phyloP scores from a whole-genome alignment of 2,113 vertebrate species.

The Mungos mungo region DNA sequence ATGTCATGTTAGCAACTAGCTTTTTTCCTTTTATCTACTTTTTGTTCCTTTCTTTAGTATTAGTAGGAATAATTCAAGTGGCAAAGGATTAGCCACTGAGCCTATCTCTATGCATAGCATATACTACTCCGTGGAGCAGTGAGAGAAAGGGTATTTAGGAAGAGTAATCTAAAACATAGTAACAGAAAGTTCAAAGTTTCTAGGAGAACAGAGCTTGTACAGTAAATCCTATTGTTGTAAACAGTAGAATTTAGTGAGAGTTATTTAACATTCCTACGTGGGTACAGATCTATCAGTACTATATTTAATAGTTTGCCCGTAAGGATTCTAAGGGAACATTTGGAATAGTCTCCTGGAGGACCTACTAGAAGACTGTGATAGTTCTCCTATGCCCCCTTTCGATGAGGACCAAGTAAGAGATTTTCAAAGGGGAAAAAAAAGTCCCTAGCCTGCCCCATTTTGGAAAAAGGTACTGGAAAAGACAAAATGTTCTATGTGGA shows the following conservation, averaged over 20 bases:
- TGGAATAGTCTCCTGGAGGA: background rate
- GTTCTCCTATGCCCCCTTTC: background rate
- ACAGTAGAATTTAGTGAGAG: background rate
- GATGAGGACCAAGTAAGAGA: background rate
- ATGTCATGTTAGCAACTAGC: background rate
- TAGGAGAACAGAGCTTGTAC: background rate
- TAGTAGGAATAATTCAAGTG: background rate
- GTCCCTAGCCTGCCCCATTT: background rate
- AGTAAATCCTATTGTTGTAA: background rate
- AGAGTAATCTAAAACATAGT: background rate
- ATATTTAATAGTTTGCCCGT: background rate
- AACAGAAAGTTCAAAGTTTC: background rate
- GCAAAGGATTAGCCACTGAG: background rate
- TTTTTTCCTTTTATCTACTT: background rate
- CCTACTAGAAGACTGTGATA: background rate
- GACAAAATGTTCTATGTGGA: background rate
- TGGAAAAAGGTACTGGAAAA: background rate
- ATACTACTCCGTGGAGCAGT: background rate
- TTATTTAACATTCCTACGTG: background rate
- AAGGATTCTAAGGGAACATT: background rate
- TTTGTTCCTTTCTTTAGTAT: background rate
- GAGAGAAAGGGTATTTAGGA: background rate
- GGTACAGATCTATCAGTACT: background rate
- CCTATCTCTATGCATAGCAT: fast-evolving
- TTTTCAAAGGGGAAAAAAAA: background rate